These are phyloP conservation scores for Drosophila diplacantha DNA, from an alignment of 2,888 invertebrate genomes.

Conservation along the genomic window DNA sequence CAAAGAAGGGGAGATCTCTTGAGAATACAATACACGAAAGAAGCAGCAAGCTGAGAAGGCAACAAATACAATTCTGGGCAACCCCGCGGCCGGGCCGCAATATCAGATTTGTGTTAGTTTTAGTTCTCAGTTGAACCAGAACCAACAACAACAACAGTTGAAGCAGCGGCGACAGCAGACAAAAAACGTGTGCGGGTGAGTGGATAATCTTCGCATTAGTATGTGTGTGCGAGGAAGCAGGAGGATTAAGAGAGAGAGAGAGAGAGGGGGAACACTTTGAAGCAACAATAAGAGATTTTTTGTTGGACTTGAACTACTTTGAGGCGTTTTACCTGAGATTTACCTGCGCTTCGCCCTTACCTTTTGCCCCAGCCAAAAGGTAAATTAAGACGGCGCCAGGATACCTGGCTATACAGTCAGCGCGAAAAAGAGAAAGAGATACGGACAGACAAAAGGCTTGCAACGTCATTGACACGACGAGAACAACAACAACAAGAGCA, in stretches of 20 bases:
- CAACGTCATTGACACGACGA: conserved; percentile 66
- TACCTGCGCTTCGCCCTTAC: conserved; percentile 39
- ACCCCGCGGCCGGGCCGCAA: conserved; percentile 39
- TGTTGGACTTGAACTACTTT: conserved; percentile 61
- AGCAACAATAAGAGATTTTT: conserved; percentile 49
- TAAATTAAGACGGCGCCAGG: conserved; percentile 74
- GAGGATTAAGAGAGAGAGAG: conserved; percentile 23
- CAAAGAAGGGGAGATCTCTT: conserved; percentile 25
- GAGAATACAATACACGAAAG: conserved; percentile 23
- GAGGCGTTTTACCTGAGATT: conserved; percentile 30
- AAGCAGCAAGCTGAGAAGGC: conserved; percentile 31
- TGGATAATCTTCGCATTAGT: conserved; percentile 31
- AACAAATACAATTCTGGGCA: conserved; percentile 30
- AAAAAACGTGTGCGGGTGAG: conserved; percentile 58
- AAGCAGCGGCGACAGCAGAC: conserved; percentile 16
- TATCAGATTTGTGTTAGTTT: conserved; percentile 34
- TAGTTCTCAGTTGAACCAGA: conserved; percentile 10
- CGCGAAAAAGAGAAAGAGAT: conserved; percentile 23
- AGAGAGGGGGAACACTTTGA: not conserved
- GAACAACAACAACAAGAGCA: conserved; percentile 29
- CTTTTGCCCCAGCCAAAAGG: conserved; percentile 37
- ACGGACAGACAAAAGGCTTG: conserved; percentile 54
- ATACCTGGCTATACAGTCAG: conserved; percentile 63
- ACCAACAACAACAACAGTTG: conserved; percentile 16
- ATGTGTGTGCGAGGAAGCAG: conserved; percentile 14